Base-by-base conservation (phyloP, 2,797 vertebrate genomes). In the Pteropus rufus region DNA sequence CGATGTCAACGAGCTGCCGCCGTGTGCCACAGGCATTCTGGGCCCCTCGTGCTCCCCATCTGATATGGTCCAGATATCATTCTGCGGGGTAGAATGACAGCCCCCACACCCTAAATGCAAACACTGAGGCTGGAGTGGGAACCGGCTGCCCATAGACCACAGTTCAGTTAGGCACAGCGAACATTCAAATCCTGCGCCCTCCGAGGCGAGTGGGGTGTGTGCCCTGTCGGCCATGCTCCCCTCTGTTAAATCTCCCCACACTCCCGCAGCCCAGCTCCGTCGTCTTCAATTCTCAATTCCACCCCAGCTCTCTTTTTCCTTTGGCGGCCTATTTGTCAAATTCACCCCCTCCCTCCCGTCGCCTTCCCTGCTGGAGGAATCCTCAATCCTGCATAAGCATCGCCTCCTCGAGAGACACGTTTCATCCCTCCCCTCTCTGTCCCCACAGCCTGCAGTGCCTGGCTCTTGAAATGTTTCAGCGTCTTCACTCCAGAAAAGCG, bases 61-160 rank as follows among this genome's bases (percentile, higher is more conserved):
- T 11, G n/a, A 12, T 18, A 8, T 18, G 41, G 39, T 3, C 44
- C 26, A 58, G 79, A 18, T 29, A 10, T 23, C 36, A 31, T 0
- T 2, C 5, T 3, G 0, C 0, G 12, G n/a, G 19, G 10, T 9
- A 9, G 44, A 49, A 3, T 1, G 3, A 2, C 0, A 2, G 9
- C 29, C 23, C 15, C 46, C 3, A 1, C 0, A 0, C 14, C 23
- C 41, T 29, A 14, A 29, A 12, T 60, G 29, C 26, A 9, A 49
- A 26, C 56, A 29, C 7, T 5, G 12, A 36, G 62, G 29, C 10
- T 18, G 31, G 23, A 46, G 54, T 12, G 31, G 10, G 46, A 12
- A 18, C 49, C 11, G 3, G 56, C 29, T 18, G 36, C 62, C 64
- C 9, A 6, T 1, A 39, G 80, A 19, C 21, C 10, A 1, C 24